A percentile compares a stretch with the other conserved stretches of the same genome.
phyloP scores from a whole-genome alignment of 2,113 vertebrate species.

The Lagopus leucura region DNA sequence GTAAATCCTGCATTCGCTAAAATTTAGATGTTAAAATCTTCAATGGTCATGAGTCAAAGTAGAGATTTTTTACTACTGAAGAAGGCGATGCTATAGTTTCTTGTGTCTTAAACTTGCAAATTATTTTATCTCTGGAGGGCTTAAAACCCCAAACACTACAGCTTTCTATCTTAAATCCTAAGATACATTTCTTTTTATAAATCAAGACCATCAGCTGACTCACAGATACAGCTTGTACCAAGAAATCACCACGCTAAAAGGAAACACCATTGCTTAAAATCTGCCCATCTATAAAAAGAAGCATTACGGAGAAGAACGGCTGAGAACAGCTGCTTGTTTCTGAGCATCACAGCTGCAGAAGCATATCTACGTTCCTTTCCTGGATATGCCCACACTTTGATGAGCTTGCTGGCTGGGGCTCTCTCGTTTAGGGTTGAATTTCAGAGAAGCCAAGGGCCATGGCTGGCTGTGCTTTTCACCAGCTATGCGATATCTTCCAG shows the following conservation, averaged over 20 bases:
- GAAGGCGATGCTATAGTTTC: not conserved
- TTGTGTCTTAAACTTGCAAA: not conserved
- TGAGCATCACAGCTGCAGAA: not conserved
- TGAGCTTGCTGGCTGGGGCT: not conserved
- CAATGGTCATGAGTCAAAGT: fast-evolving
- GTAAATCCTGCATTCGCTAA: not conserved
- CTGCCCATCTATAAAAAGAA: not conserved
- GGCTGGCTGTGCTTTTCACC: not conserved
- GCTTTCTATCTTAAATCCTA: not conserved
- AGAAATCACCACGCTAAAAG: not conserved
- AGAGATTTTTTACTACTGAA: not conserved
- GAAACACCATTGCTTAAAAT: not conserved
- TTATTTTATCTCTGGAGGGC: not conserved
- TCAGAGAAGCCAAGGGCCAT: not conserved
- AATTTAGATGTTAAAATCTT: not conserved
- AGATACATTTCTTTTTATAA: not conserved
- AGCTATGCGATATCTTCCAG: not conserved
- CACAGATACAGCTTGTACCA: fast-evolving
- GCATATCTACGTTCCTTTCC: not conserved
- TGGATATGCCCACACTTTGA: not conserved
- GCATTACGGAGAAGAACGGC: fast-evolving
- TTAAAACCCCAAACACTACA: not conserved
- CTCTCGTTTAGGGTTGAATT: not conserved
- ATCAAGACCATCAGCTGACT: not conserved
- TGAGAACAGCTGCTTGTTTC: slow-evolving; percentile 10